Evolutionary conservation across 2,113 vertebrate genomes (phyloP).

Genomic region (Hippopotamus amphibius): DNA sequence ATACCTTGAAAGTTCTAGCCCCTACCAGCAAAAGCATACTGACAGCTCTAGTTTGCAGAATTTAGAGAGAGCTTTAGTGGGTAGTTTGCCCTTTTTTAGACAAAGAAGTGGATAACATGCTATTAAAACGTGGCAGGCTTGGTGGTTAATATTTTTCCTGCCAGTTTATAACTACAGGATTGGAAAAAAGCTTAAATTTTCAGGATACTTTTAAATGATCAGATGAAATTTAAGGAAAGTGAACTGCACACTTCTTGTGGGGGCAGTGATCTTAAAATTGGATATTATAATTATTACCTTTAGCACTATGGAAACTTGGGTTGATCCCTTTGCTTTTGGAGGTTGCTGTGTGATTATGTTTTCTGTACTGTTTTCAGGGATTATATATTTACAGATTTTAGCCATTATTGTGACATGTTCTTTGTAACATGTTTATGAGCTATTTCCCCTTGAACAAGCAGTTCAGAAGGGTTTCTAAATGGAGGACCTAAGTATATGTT

Average conservation of each 20-base stretch:
- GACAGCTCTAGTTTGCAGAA: conserved; percentile 92
- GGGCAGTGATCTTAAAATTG: background rate
- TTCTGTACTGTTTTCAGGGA: conserved; percentile 7
- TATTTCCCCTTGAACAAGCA: background rate
- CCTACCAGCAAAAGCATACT: conserved; percentile 85
- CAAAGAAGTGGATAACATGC: conserved; percentile 93
- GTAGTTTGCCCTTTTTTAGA: conserved; percentile 94
- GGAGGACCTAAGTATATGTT: background rate
- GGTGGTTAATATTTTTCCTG: conserved; percentile 91
- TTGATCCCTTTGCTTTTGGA: conserved; percentile 51
- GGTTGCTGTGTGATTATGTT: background rate
- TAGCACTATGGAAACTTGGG: background rate
- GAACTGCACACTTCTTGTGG: conserved; percentile 17
- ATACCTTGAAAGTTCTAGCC: conserved; percentile 91
- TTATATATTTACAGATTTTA: conserved; percentile 29
- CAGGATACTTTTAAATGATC: conserved; percentile 62
- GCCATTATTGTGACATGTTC: background rate
- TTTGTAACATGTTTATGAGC: background rate
- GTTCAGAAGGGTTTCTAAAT: conserved; percentile 44
- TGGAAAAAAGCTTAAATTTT: conserved; percentile 59
- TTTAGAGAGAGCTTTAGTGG: conserved; percentile 95
- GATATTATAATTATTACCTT: background rate
- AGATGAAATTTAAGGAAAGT: conserved; percentile 61
- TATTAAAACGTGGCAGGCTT: conserved; percentile 92
- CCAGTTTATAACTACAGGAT: conserved; percentile 79